A percentile compares a stretch with the other conserved stretches of the same genome.
Evolutionary conservation across 2,888 invertebrate species (phyloP).

Genomic region (Drosophila fungiperda): DNA sequence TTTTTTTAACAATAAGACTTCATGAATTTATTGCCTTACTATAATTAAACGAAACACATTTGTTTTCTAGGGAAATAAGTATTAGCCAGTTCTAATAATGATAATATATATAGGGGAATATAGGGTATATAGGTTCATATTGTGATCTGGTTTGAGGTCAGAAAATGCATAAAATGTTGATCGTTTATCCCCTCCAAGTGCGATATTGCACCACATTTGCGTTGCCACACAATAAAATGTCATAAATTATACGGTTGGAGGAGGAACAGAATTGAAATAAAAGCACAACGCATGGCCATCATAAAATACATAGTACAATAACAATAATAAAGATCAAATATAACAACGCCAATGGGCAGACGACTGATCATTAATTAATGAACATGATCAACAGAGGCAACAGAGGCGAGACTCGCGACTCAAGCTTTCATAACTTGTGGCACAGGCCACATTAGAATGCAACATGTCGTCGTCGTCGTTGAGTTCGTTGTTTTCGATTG

Average conservation of each 20-base stretch:
- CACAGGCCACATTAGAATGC: constrained; percentile 73
- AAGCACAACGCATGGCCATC: constrained; percentile 71
- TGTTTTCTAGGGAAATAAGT: neutral
- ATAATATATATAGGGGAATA: no score
- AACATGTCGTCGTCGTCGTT: constrained; percentile 75
- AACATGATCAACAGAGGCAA: constrained; percentile 73
- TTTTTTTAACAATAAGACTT: neutral
- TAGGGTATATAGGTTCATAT: neutral
- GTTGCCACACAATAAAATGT: constrained; percentile 77
- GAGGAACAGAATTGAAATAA: constrained; percentile 29
- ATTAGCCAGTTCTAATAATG: no score
- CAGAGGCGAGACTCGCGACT: constrained; percentile 5
- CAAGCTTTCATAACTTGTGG: constrained; percentile 55
- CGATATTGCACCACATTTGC: constrained; percentile 51
- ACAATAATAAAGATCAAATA: constrained; percentile 68
- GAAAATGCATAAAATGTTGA: constrained; percentile 19
- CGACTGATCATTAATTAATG: constrained; percentile 80
- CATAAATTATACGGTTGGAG: constrained; percentile 72
- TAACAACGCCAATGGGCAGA: constrained; percentile 46
- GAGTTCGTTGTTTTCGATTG: constrained; percentile 56
- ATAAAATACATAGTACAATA: constrained; percentile 58
- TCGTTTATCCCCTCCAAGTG: constrained; percentile 28
- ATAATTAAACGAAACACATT: neutral
- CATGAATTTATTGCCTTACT: neutral
- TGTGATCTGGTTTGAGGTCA: neutral